These are phyloP conservation scores for Perizoma affinitatum DNA, from an alignment of 2,888 invertebrate species.

Conservation along the genomic window DNA sequence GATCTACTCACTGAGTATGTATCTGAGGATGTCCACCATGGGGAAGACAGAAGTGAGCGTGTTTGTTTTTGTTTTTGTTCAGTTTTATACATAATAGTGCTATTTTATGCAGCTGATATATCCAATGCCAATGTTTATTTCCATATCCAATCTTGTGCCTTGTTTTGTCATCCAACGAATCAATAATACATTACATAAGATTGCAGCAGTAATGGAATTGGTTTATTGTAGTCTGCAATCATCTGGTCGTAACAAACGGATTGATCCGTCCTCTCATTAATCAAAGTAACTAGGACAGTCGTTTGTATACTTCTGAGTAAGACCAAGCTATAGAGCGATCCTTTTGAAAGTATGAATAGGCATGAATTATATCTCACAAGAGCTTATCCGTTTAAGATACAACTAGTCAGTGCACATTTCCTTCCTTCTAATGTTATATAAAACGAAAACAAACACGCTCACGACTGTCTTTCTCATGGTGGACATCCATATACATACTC, in stretches of 20 bases:
- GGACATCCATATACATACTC: too few species aligned
- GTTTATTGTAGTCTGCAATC: conserved; percentile 44
- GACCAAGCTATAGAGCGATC: conserved; percentile 1
- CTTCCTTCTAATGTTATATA: too few species aligned
- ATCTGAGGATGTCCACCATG: too few species aligned
- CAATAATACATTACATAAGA: conserved; percentile 26
- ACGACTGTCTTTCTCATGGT: too few species aligned
- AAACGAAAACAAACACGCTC: too few species aligned
- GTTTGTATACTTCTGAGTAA: conserved; percentile 33
- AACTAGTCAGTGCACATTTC: too few species aligned
- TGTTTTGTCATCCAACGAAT: conserved; percentile 20
- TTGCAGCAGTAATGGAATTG: conserved; percentile 36
- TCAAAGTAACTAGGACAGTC: conserved; percentile 61
- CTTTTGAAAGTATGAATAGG: neutral
- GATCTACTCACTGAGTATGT: too few species aligned
- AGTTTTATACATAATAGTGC: too few species aligned
- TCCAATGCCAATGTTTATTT: neutral
- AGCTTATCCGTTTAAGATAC: too few species aligned
- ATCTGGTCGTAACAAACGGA: conserved; percentile 34
- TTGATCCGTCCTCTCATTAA: conserved; percentile 57
- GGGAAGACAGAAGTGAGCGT: too few species aligned
- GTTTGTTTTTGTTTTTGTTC: too few species aligned
- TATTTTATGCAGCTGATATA: neutral
- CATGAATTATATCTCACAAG: neutral
- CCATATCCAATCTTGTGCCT: neutral